Evolutionary conservation across 2,797 vertebrate species (phyloP).

Genomic region (Schizothorax lantsangensis): DNA sequence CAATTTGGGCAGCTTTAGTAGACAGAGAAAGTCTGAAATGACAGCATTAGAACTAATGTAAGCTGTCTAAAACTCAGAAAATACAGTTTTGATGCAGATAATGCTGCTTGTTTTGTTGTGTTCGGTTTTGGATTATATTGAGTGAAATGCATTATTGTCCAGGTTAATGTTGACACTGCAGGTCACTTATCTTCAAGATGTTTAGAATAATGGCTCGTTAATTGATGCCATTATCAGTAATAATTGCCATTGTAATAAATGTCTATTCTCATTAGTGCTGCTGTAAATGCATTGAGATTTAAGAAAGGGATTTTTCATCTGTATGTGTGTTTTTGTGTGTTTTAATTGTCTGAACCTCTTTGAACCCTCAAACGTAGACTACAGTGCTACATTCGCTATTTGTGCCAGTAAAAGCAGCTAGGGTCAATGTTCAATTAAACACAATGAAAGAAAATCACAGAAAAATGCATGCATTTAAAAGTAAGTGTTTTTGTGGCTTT

Average conservation of each 20-base stretch:
- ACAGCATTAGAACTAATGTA: not conserved
- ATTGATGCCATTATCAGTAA: slow-evolving; percentile 52
- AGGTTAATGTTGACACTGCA: not conserved
- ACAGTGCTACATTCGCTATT: not conserved
- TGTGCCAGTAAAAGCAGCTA: not conserved
- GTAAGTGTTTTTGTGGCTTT: not conserved
- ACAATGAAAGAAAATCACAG: not conserved
- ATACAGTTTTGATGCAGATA: not conserved
- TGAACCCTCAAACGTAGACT: not conserved
- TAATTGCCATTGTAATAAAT: slow-evolving; percentile 24
- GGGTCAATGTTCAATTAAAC: not conserved
- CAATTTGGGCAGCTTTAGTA: not conserved
- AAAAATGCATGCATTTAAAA: not conserved
- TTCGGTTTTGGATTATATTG: not conserved
- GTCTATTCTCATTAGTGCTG: slow-evolving; percentile 47
- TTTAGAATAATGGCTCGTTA: slow-evolving; percentile 52
- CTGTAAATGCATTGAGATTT: slow-evolving; percentile 12
- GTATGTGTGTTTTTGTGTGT: slow-evolving; percentile 2
- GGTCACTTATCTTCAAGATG: slow-evolving; percentile 26
- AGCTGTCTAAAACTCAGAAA: not conserved
- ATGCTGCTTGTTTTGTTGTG: not conserved
- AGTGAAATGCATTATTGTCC: not conserved
- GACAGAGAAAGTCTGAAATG: not conserved
- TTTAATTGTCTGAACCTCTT: slow-evolving; percentile 46
- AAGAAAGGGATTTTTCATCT: not conserved